These are phyloP conservation scores for Stegostoma tigrinum DNA, from an alignment of 2,113 vertebrate genomes.

Conservation along the genomic window DNA sequence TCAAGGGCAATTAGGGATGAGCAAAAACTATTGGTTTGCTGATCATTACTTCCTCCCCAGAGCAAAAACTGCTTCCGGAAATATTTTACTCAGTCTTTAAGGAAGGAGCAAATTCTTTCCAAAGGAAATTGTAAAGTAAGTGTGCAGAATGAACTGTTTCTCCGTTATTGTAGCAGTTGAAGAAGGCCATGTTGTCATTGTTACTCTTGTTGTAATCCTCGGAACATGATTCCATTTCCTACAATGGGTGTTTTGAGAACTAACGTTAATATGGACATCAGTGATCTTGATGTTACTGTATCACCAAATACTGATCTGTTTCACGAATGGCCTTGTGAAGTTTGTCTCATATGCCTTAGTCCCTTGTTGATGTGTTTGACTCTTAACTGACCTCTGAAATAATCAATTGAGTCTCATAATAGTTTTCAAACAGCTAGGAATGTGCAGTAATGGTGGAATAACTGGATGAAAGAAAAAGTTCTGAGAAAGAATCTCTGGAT, in stretches of 20 bases:
- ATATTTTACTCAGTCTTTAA: background rate
- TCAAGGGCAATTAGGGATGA: too few relatives aligned
- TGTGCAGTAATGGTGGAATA: background rate
- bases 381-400: background rate
- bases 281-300: background rate
- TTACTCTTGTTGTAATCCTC: background rate
- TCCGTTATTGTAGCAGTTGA: background rate
- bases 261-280: background rate
- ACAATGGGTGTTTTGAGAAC: background rate
- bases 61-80: background rate
- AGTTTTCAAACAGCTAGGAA: background rate
- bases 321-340: background rate
- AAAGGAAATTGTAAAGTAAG: background rate
- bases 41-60: too few relatives aligned
- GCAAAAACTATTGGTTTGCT: too few relatives aligned
- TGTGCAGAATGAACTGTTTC: background rate
- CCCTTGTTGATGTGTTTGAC: background rate
- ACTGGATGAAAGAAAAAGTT: background rate
- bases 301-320: too few relatives aligned
- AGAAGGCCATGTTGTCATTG: background rate
- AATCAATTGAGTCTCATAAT: background rate
- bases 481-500: too few relatives aligned
- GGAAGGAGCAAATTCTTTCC: background rate
- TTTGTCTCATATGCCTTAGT: background rate
- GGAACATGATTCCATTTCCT: background rate